phyloP scores from a whole-genome alignment of 2,113 vertebrate species.

The Myodes glareolus region DNA sequence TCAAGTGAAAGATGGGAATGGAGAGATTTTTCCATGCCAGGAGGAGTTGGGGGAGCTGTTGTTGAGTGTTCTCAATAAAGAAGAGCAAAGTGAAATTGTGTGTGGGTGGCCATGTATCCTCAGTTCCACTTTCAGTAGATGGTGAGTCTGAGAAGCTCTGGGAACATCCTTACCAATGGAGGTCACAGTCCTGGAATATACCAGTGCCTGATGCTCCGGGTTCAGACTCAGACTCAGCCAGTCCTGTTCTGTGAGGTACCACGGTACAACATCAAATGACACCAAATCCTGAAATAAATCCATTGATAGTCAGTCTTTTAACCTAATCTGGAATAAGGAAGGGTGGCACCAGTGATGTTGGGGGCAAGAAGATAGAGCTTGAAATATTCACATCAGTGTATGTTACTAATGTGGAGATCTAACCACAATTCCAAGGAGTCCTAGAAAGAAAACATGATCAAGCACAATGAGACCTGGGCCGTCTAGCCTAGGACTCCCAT shows the following conservation, averaged over 20 bases:
- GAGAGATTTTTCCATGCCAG: background rate
- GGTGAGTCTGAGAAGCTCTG: background rate
- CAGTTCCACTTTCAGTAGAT: background rate
- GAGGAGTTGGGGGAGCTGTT: background rate
- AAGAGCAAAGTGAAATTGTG: background rate
- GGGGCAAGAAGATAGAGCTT: background rate
- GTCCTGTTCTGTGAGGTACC: slow-evolving; percentile 47
- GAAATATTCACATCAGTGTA: background rate
- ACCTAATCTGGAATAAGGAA: background rate
- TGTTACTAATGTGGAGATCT: background rate
- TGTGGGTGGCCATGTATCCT: background rate
- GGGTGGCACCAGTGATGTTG: background rate
- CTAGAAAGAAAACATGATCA: slow-evolving; percentile 46
- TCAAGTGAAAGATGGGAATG: background rate
- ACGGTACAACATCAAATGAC: slow-evolving; percentile 1
- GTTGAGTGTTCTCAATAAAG: background rate
- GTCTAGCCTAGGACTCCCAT: background rate
- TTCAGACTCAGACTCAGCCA: slow-evolving; percentile 18
- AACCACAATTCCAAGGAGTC: slow-evolving; percentile 12
- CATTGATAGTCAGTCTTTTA: slow-evolving; percentile 31
- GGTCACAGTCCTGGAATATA: slow-evolving; percentile 22
- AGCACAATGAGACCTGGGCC: background rate
- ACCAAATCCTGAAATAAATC: slow-evolving; percentile 74
- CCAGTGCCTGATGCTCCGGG: slow-evolving; percentile 38
- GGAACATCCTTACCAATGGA: slow-evolving; percentile 59